Evolutionary conservation across 2,113 vertebrate species (phyloP), one percentile per base, ranked within the genome.

Genomic region (Meles meles): DNA sequence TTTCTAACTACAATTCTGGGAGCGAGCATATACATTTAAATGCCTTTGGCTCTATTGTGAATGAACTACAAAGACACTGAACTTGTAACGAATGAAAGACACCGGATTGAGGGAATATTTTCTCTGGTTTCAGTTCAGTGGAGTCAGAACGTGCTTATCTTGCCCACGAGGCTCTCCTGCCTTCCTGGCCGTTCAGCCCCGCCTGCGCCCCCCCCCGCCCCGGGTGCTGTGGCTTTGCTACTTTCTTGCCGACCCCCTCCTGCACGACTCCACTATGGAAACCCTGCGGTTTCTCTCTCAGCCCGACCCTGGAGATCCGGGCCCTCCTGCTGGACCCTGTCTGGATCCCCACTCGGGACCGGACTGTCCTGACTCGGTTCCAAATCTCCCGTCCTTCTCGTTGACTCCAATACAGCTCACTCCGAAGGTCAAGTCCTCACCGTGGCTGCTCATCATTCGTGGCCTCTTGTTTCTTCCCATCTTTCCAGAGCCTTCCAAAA

Each of bases 41-140:
- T 63, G 23, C 63, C 3, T 8, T 44, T 20, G 92, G 93, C 74
- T 84, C 69, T 94, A 95, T 84, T 95, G 94, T 98, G 97, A 97
- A 98, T 97, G 97, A 93, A 81, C 74, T 27, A 65, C 29, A 81
- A 86, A 96, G 79, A 79, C 92, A 52, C 14, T 4, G 57, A 97
- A 90, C 67, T 76, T 67, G n/a, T 88, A 39, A 49, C 61, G 69
- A 94, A 91, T 37, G 90, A 71, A 97, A 96, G 96, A 65, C 27
- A 7, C 91, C 52, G 93, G 85, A 87, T 84, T 94, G 44, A n/a
- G 71, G 95, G 96, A 97, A n/a, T 82, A 52, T 42, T 67, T 97
- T 85, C 96, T 96, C 93, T 94, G 87, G 76, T 93, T 92, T 93
- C 90, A 49, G 93, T 76, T 97, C 44, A 67, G 94, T 95, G 94